Evolutionary conservation across 2,888 invertebrate species (phyloP).

Genomic region (Idaea aversata): DNA sequence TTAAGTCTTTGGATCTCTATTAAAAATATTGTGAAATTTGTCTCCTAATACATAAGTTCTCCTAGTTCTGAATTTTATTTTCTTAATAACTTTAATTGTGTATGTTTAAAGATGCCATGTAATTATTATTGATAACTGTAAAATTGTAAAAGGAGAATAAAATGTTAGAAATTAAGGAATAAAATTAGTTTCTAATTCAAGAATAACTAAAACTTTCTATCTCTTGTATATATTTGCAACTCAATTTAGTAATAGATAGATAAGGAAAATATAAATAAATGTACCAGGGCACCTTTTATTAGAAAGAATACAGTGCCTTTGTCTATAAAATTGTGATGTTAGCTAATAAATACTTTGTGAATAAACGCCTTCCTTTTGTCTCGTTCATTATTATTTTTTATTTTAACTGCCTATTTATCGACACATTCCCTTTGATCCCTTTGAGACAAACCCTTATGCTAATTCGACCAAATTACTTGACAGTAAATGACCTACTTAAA

Average conservation of each 20-base stretch:
- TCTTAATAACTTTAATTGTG: neutral
- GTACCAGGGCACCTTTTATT: conserved; percentile 50
- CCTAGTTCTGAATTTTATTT: neutral
- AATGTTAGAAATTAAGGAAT: neutral
- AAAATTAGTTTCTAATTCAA: neutral
- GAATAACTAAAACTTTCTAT: neutral
- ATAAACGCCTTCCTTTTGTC: conserved; percentile 3
- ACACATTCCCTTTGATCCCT: conserved; percentile 44
- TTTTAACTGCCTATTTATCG: conserved; percentile 36
- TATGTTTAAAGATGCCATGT: neutral
- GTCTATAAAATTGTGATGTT: conserved; percentile 64
- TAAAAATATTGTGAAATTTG: neutral
- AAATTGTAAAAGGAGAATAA: neutral
- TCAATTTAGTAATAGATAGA: neutral
- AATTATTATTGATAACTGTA: neutral
- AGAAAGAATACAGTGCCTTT: conserved; percentile 67
- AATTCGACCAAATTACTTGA: conserved; percentile 57
- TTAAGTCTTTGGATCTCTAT: neutral
- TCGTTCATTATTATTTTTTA: conserved; percentile 13
- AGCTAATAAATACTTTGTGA: conserved; percentile 32
- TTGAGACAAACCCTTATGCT: conserved; percentile 58
- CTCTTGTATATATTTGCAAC: neutral
- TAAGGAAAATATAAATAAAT: conserved; percentile 12
- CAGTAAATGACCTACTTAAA: conserved; percentile 64
- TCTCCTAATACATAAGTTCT: neutral